These are phyloP conservation scores for Rhynchomys soricoides DNA, from an alignment of 2,113 vertebrate genomes.

Conservation along the genomic window DNA sequence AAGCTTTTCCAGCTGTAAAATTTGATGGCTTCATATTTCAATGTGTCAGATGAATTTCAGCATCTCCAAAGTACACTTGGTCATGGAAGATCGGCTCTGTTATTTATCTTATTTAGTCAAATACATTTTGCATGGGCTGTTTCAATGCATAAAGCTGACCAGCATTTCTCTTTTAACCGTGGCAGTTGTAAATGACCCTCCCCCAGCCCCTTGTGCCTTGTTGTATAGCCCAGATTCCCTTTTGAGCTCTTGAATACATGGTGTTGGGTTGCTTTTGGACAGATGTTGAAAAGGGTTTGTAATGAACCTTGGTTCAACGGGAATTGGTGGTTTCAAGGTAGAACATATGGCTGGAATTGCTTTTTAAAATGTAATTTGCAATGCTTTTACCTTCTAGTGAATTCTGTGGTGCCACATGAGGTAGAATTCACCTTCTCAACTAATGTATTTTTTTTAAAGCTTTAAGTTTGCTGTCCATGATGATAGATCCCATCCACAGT, in stretches of 20 bases:
- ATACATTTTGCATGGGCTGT: conserved; percentile 39
- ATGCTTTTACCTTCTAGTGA: conserved; percentile 39
- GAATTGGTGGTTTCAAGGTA: conserved; percentile 26
- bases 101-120: conserved; percentile 56
- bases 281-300: neutral
- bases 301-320: conserved; percentile 12
- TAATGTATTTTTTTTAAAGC: neutral
- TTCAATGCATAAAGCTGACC: conserved; percentile 21
- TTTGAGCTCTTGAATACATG: neutral
- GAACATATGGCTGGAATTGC: neutral
- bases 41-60: conserved; percentile 34
- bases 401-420: neutral
- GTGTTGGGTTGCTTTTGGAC: neutral
- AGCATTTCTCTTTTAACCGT: conserved; percentile 32
- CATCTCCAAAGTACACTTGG: conserved; percentile 64
- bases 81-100: conserved; percentile 37
- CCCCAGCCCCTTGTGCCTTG: neutral
- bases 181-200: neutral
- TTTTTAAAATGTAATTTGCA: conserved; percentile 55
- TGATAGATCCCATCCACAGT: neutral
- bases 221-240: neutral
- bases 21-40: conserved; percentile 67
- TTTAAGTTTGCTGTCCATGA: neutral
- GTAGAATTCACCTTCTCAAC: neutral
- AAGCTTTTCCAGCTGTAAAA: conserved; percentile 45